These are phyloP conservation scores for Hyperopisus bebe DNA, from an alignment of 2,113 vertebrate species.

Conservation along the genomic window DNA sequence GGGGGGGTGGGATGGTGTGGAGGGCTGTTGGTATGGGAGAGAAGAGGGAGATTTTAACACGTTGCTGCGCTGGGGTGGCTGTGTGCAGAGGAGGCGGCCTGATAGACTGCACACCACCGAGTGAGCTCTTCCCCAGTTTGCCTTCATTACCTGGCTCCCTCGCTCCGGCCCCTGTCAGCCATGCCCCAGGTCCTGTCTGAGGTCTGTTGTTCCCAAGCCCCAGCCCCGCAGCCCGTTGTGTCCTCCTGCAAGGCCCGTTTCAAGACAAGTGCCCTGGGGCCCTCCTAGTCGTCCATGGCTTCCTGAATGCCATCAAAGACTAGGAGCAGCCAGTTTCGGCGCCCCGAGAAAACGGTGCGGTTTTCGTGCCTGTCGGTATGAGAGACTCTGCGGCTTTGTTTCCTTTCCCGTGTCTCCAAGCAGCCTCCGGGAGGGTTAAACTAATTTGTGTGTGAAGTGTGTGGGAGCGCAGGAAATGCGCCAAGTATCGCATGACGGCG, in stretches of 20 bases:
- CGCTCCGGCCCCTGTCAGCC: neutral
- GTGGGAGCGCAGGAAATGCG: conserved; percentile 44
- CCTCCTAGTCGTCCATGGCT: neutral
- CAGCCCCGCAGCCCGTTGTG: neutral
- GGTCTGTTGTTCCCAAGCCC: neutral
- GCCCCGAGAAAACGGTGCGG: neutral
- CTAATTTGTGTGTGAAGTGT: conserved; percentile 40
- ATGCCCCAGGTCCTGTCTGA: neutral
- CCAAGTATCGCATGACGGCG: conserved; percentile 48
- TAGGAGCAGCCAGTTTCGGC: conserved; percentile 20
- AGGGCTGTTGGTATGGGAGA: neutral
- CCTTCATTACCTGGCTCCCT: neutral
- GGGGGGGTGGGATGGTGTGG: neutral
- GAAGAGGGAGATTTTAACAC: conserved; percentile 15
- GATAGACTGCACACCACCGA: neutral
- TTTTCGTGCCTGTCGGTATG: conserved; percentile 7
- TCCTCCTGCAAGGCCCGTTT: no score
- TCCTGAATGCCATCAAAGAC: neutral
- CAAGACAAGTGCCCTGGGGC: neutral
- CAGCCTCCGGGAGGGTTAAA: conserved; percentile 27
- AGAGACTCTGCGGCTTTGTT: conserved; percentile 5
- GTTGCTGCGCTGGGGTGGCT: neutral
- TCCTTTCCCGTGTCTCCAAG: conserved; percentile 34
- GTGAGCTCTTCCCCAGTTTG: neutral
- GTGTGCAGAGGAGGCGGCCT: neutral